Evolutionary conservation across 1,140 invertebrate genomes (phyloP).

Genomic region (Propsilocerus akamusi): DNA sequence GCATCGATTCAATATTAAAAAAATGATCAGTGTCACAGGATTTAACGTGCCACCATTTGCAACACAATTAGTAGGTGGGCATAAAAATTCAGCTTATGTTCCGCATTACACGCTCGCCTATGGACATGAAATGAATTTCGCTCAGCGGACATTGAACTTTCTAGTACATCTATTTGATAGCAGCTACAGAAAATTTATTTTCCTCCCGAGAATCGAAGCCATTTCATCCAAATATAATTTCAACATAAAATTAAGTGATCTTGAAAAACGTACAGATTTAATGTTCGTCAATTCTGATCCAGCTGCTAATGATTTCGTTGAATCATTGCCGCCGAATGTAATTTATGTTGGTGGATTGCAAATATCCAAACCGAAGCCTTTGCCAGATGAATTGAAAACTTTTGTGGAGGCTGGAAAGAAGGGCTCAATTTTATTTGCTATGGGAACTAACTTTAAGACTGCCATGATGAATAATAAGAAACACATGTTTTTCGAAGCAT

Average conservation of each 20-base stretch:
- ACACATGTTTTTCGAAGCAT: constrained; percentile 10
- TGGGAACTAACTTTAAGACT: constrained; percentile 24
- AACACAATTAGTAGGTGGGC: neutral
- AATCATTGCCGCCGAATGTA: constrained; percentile 15
- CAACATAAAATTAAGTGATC: neutral
- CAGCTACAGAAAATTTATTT: neutral
- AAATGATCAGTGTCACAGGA: neutral
- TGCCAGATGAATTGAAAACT: neutral
- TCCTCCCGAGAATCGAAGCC: neutral
- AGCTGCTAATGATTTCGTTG: neutral
- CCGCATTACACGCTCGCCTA: neutral
- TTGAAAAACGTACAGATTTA: constrained; percentile 6
- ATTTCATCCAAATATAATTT: neutral
- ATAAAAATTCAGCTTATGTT: neutral
- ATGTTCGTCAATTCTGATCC: neutral
- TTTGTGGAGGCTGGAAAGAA: constrained; percentile 20
- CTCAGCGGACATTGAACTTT: no score
- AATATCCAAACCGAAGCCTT: neutral
- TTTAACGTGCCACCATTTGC: neutral
- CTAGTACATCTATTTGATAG: no score
- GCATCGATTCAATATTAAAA: constrained; percentile 5
- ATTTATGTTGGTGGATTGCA: constrained; percentile 30
- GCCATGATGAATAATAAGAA: constrained; percentile 14
- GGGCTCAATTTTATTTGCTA: constrained; percentile 26
- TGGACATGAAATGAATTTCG: constrained; percentile 3